phyloP scores from a whole-genome alignment of 2,888 invertebrate species.

The Ctena decussata region DNA sequence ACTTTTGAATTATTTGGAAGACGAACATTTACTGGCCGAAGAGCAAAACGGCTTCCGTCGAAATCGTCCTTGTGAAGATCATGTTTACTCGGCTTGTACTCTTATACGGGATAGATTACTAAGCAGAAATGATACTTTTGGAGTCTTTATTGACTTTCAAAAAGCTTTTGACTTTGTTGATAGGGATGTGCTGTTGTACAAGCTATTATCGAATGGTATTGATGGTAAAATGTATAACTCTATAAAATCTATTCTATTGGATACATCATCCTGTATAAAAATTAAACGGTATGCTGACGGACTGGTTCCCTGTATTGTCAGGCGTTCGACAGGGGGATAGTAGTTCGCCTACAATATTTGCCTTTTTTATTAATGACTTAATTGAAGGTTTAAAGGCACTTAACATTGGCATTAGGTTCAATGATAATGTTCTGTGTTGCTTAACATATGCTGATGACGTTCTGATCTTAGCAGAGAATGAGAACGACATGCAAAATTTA shows the following conservation, averaged over 20 bases:
- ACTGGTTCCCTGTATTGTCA: slow-evolving; percentile 26
- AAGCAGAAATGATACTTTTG: no score
- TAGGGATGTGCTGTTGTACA: not conserved
- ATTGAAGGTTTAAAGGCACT: slow-evolving; percentile 9
- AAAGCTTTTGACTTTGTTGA: slow-evolving; percentile 11
- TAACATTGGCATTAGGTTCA: slow-evolving; percentile 16
- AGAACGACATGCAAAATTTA: slow-evolving; percentile 36
- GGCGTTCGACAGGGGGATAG: slow-evolving; percentile 38
- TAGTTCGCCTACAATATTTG: slow-evolving; percentile 43
- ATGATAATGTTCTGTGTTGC: slow-evolving; percentile 14
- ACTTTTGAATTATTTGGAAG: slow-evolving; percentile 16
- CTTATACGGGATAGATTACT: slow-evolving; percentile 9
- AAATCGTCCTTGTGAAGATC: slow-evolving; percentile 48
- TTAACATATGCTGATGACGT: slow-evolving; percentile 47
- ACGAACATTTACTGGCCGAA: slow-evolving; percentile 29
- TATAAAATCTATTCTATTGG: not conserved
- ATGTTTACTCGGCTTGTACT: slow-evolving; percentile 33
- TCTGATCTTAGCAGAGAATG: slow-evolving; percentile 16
- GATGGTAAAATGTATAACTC: slow-evolving; percentile 8
- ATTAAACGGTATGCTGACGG: slow-evolving; percentile 30
- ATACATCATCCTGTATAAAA: not conserved
- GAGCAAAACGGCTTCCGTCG: slow-evolving; percentile 50
- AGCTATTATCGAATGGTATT: not conserved
- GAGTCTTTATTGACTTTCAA: not conserved
- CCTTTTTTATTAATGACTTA: slow-evolving; percentile 35